Percentiles rank a stretch among this genome's conserved stretches.
phyloP scores from a whole-genome alignment of 2,888 invertebrate species.

The Rhogogaster chlorosoma region DNA sequence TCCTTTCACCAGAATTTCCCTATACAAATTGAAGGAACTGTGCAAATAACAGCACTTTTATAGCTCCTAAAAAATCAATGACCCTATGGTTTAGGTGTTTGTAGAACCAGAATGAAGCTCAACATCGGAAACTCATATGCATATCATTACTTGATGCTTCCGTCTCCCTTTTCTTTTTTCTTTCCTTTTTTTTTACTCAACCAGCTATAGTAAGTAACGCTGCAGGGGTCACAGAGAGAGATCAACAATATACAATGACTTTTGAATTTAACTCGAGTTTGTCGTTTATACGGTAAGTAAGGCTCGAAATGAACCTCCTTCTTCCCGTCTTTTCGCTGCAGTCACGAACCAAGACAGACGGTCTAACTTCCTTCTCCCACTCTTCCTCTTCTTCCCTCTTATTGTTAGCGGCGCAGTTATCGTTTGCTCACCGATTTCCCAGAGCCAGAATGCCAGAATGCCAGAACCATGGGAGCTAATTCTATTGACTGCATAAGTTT shows the following conservation, averaged over 20 bases:
- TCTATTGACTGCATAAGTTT: not conserved
- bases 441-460: not conserved
- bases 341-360: constrained; percentile 16
- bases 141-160: not conserved
- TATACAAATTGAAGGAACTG: not conserved
- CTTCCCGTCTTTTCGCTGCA: not conserved
- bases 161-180: not conserved
- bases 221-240: constrained; percentile 26
- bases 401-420: not conserved
- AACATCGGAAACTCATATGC: not conserved
- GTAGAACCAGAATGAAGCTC: not conserved
- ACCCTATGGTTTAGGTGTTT: not conserved
- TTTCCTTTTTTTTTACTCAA: not conserved
- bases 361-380: constrained; percentile 28
- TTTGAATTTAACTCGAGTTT: constrained; percentile 24
- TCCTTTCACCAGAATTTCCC: not conserved
- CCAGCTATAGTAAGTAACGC: not conserved
- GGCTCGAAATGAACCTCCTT: constrained; percentile 11
- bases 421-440: constrained; percentile 10
- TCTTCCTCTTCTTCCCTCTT: not conserved
- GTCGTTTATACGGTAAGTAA: not conserved
- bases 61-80: not conserved
- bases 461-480: constrained; percentile 10
- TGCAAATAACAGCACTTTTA: not conserved
- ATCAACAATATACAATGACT: constrained; percentile 38